Evolutionary conservation across 2,888 invertebrate species (phyloP), one percentile per base, ranked within the genome.

Genomic region (Rotaria magnacalcarata): DNA sequence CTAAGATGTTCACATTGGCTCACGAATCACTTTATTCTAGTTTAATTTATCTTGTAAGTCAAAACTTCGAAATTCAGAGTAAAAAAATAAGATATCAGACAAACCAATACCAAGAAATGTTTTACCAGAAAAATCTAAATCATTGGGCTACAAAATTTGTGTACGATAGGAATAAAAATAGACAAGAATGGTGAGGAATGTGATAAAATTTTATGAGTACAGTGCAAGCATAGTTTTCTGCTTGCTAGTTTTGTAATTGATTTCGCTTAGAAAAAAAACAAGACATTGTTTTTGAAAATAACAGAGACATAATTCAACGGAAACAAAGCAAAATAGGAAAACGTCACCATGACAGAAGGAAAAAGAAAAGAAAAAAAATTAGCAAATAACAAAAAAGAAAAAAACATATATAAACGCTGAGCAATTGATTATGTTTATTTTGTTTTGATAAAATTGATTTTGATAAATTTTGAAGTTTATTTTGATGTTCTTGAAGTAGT

Each of bases 391-490:
- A 67, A 27, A 4, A 67, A 67, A 67, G 67, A 67, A 67, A 67
- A 67, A 67, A 67, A 41, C 67, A 67, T 67, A 67, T 34, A 41
- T 67, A 67, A 67, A 67, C 34, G 34, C 67, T 27, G 34, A 67
- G 67, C 34, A 80, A 47, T 80, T 47, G 43, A 80, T 80, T 47
- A 47, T 47, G 47, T n/a, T 80, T 47, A 80, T 24, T 47, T 47
- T 80, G 24, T 47, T 80, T 80, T 80, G 80, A 47, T 47, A 80
- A 47, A 80, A 47, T 80, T 24, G 80, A 47, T 47, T 80, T 47
- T 24, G 43, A n/a, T 80, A 80, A 80, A 24, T 47, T 0, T 47
- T 80, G 14, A n/a, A 47, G n/a, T 80, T 47, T 10, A 47, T 24
- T 80, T 80, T 47, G 47, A 47, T 80, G 43, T 43, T 19, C 11